phyloP scores from a whole-genome alignment of 2,888 invertebrate species.

The Andrena chrysosceles region DNA sequence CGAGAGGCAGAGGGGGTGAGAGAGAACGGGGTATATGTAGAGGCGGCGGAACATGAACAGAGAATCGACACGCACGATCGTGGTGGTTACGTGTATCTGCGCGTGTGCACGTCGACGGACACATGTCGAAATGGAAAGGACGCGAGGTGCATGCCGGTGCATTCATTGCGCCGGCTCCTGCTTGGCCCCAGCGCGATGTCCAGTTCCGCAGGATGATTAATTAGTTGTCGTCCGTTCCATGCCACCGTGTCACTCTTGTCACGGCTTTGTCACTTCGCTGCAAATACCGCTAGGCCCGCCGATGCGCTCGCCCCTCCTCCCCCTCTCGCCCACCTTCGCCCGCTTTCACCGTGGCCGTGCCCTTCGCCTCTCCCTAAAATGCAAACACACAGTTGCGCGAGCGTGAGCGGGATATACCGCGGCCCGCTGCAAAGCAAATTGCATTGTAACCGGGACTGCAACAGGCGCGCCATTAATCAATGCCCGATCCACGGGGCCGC shows the following conservation, averaged over 20 bases:
- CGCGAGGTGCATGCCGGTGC: conserved; percentile 77
- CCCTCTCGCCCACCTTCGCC: conserved; percentile 20
- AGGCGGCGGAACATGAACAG: conserved; percentile 6
- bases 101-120: conserved; percentile 50
- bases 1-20: neutral
- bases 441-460: conserved; percentile 84
- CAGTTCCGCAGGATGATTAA: conserved; percentile 82
- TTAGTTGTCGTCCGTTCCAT: conserved; percentile 84
- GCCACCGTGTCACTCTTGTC: conserved; percentile 84
- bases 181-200: conserved; percentile 52
- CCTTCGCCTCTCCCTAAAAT: conserved; percentile 34
- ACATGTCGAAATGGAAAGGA: conserved; percentile 72
- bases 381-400: conserved; percentile 57
- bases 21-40: conserved; percentile 19
- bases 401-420: conserved; percentile 34
- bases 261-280: conserved; percentile 84
- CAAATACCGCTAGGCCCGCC: conserved; percentile 75
- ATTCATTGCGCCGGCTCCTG: conserved; percentile 75
- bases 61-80: conserved; percentile 55
- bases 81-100: neutral
- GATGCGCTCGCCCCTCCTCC: conserved; percentile 24
- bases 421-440: conserved; percentile 80
- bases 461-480: conserved; percentile 85
- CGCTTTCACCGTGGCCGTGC: neutral
- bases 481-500: conserved; percentile 80